Conservation (phyloP, 2,113 vertebrate species). For the Mus spicilegus region DNA sequence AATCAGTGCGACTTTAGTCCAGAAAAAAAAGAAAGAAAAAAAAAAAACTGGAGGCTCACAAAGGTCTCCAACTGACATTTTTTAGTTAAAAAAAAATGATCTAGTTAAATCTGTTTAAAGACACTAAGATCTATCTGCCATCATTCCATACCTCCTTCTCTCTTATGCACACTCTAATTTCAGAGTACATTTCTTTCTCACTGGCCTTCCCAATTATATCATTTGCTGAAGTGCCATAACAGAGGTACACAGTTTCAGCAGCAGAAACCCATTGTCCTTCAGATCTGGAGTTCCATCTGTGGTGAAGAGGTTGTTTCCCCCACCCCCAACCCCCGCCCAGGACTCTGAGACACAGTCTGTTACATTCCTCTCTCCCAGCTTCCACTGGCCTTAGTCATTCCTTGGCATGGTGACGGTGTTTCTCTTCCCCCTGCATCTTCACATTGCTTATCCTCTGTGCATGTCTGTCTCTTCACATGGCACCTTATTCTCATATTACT, state of each 20-base stretch:
- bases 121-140: not conserved
- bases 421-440: not conserved
- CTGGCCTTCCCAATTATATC: not conserved
- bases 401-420: not conserved
- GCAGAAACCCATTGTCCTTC: not conserved
- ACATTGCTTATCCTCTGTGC: not conserved
- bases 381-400: not conserved
- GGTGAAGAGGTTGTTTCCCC: not conserved
- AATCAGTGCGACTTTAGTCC: not conserved
- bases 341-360: not conserved
- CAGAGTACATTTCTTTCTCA: not conserved
- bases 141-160: not conserved
- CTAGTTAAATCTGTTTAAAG: not conserved
- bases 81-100: not conserved
- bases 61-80: not conserved
- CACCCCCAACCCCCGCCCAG: too few relatives aligned
- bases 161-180: not conserved
- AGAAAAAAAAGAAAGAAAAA: not conserved
- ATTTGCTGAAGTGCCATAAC: not conserved
- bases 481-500: not conserved
- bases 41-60: not conserved
- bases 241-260: not conserved
- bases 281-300: not conserved
- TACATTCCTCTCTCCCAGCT: not conserved
- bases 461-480: not conserved